Evolutionary conservation across 2,797 vertebrate genomes (phyloP).

Genomic region (Merluccius polli): DNA sequence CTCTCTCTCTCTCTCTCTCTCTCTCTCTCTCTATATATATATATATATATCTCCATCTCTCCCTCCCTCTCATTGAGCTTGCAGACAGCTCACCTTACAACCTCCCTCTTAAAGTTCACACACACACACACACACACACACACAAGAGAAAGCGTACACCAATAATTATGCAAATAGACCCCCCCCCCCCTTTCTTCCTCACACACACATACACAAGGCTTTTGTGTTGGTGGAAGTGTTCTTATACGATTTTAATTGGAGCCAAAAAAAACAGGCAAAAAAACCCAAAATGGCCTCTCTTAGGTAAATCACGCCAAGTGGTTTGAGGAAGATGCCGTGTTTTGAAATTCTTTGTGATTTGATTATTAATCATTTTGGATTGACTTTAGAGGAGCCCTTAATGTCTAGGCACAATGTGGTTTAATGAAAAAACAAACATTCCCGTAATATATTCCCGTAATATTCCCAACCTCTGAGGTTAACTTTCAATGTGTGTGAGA

Average conservation of each 20-base stretch:
- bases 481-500: background rate
- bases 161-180: background rate
- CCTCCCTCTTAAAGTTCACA: too few relatives aligned
- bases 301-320: background rate
- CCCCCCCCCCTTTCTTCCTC: background rate
- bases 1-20: background rate
- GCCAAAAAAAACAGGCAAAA: background rate
- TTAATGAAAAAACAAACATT: too few relatives aligned
- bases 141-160: background rate
- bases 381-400: background rate
- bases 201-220: background rate
- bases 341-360: background rate
- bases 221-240: background rate
- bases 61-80: slow-evolving; percentile 32
- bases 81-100: too few relatives aligned
- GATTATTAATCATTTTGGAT: background rate
- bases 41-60: background rate
- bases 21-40: background rate
- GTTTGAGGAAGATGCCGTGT: background rate
- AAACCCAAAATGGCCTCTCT: background rate
- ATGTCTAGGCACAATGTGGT: background rate
- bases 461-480: background rate
- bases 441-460: too few relatives aligned
- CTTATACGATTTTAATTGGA: background rate
- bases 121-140: background rate